Conservation (phyloP, 1,140 invertebrate species). For the Ceratitis capitata region DNA sequence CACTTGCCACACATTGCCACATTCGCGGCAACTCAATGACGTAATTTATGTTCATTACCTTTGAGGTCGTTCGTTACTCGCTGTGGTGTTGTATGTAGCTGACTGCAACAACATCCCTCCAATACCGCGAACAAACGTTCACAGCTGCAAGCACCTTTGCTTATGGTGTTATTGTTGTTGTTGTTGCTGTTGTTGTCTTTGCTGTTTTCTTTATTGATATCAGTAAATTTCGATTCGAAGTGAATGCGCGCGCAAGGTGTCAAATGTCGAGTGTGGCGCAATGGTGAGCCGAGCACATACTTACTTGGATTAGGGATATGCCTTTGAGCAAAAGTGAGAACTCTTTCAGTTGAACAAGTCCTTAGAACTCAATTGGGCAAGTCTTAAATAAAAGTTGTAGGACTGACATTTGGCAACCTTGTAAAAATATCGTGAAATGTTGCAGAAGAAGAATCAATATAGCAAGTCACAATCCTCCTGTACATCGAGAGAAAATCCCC, state of each 20-base stretch:
- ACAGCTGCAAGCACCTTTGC: slow-evolving; percentile 47
- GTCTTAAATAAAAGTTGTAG: too few species aligned
- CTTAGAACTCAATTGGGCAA: too few species aligned
- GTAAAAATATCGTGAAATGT: too few species aligned
- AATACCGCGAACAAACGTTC: too few species aligned
- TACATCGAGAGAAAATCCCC: too few species aligned
- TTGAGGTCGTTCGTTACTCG: slow-evolving; percentile 64
- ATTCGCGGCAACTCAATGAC: slow-evolving; percentile 59
- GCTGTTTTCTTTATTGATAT: slow-evolving; percentile 64
- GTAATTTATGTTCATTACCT: slow-evolving; percentile 65
- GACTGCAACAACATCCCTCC: neutral
- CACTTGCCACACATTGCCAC: slow-evolving; percentile 17
- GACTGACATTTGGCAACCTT: too few species aligned
- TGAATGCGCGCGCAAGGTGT: slow-evolving; percentile 64
- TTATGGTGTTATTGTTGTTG: slow-evolving; percentile 62
- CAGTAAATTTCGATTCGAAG: slow-evolving; percentile 65
- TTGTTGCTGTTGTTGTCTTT: slow-evolving; percentile 61
- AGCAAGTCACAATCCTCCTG: too few species aligned
- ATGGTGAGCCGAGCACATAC: neutral
- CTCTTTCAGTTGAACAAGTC: too few species aligned
- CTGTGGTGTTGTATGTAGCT: slow-evolving; percentile 33
- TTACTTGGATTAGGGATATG: neutral
- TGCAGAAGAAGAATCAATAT: too few species aligned
- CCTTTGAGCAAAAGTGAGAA: too few species aligned
- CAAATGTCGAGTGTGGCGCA: slow-evolving; percentile 50